Evolutionary conservation across 2,888 invertebrate genomes (phyloP), one percentile per base, ranked within the genome.

Genomic region (Drosophila anomalipes): DNA sequence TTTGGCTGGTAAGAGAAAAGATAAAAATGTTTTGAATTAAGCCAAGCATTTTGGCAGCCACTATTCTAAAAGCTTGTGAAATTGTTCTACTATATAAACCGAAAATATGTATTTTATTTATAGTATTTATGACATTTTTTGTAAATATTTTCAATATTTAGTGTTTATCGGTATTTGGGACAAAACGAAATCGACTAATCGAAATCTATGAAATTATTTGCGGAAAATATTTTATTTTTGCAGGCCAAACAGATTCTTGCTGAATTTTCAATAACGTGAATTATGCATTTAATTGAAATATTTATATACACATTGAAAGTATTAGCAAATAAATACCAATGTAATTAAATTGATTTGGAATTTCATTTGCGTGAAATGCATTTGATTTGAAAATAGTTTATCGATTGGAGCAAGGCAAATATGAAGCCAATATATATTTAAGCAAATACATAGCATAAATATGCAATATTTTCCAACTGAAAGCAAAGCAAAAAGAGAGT

Each of bases 401-500:
- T 26, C 52, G 51, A 44, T 35, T 44, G 26, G 4, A 30, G 41
- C 41, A n/a, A 14, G 28, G 19, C 28, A 30, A 51, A 66, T 37
- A 10, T 22, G 12, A 7, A 9, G 9, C 33, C 26, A 54, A 22
- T 26, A 6, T 39, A 26, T 6, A 39, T n/a, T 26, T 16, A 2
- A 47, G 26, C 47, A 22, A 33, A 35, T 14, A 10, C 22, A 44
- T 35, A 14, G 19, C 22, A 67, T 51, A 35, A 35, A 47, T 14
- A 22, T 16, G 22, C 14, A 37, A 67, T 14, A 35, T 49, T 35
- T 58, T 26, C 37, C 14, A 44, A 30, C 41, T 32, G 28, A 33
- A 62, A 54, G 30, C 61, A n/a, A n/a, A 32, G 64, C 52, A 33
- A 32, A 33, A 35, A 19, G 41, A 35, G 54, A 47, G 33, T 14